Conservation (phyloP, 2,113 vertebrate species). For the Crotalus horridus region DNA sequence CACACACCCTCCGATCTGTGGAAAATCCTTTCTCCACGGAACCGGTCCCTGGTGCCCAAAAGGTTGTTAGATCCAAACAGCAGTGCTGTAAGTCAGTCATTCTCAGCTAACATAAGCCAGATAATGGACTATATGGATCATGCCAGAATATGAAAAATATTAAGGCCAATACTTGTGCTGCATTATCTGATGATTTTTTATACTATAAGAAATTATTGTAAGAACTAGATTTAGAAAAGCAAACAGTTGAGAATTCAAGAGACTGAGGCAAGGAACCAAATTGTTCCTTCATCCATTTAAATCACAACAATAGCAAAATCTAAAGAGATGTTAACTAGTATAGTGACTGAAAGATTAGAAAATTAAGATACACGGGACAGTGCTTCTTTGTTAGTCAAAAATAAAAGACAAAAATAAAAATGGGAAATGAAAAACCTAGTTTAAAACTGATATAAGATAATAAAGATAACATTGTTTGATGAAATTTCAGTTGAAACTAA, state of each 20-base stretch:
- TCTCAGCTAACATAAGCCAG: neutral
- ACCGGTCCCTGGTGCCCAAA: too few relatives aligned
- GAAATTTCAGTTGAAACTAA: neutral
- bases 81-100: neutral
- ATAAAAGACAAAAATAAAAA: neutral
- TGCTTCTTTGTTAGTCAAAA: neutral
- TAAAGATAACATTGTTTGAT: neutral
- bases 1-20: too few relatives aligned
- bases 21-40: too few relatives aligned
- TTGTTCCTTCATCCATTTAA: neutral
- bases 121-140: neutral
- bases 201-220: neutral
- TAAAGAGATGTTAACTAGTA: neutral
- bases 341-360: neutral
- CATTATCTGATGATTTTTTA: neutral
- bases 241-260: neutral
- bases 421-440: neutral
- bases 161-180: neutral
- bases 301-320: neutral
- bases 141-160: neutral
- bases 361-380: neutral
- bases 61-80: neutral
- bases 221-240: neutral
- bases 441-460: neutral
- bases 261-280: neutral